phyloP scores from a whole-genome alignment of 2,888 invertebrate species.

The Drosophila ezoana region DNA sequence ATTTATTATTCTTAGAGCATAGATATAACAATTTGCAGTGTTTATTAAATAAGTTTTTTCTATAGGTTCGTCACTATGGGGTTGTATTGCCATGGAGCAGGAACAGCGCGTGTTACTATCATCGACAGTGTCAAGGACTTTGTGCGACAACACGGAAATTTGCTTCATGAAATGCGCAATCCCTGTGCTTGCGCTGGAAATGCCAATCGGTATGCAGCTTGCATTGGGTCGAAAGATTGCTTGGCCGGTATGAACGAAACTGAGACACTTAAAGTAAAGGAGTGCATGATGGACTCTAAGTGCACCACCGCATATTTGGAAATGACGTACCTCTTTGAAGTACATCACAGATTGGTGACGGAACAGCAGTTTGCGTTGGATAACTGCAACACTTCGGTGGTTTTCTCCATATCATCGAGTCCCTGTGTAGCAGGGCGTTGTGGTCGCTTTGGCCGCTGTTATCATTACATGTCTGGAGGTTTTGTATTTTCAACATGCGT shows the following conservation, averaged over 20 bases:
- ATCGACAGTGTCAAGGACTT: conserved; percentile 85
- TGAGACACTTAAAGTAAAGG: conserved; percentile 82
- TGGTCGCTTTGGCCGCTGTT: conserved; percentile 91
- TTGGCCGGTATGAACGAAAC: conserved; percentile 85
- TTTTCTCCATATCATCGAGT: conserved; percentile 90
- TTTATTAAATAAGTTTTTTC: too few relatives aligned
- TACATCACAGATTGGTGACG: conserved; percentile 84
- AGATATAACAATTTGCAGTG: too few relatives aligned
- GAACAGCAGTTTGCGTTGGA: conserved; percentile 84
- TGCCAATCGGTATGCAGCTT: conserved; percentile 66
- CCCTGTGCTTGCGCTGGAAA: conserved; percentile 82
- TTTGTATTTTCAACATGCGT: conserved; percentile 90
- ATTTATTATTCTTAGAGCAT: too few relatives aligned
- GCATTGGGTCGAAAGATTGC: conserved; percentile 84
- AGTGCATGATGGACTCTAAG: conserved; percentile 83
- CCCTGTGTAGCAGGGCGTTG: conserved; percentile 92
- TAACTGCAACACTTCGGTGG: conserved; percentile 88
- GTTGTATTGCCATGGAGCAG: conserved; percentile 88
- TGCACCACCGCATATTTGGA: conserved; percentile 79
- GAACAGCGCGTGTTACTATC: conserved; percentile 83
- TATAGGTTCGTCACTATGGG: conserved; percentile 87
- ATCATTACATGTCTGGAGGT: conserved; percentile 91
- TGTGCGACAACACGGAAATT: conserved; percentile 74
- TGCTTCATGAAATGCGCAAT: conserved; percentile 75
- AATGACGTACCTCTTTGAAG: conserved; percentile 82